phyloP scores from a whole-genome alignment of 2,888 invertebrate genomes.

The Campoplex nolae region DNA sequence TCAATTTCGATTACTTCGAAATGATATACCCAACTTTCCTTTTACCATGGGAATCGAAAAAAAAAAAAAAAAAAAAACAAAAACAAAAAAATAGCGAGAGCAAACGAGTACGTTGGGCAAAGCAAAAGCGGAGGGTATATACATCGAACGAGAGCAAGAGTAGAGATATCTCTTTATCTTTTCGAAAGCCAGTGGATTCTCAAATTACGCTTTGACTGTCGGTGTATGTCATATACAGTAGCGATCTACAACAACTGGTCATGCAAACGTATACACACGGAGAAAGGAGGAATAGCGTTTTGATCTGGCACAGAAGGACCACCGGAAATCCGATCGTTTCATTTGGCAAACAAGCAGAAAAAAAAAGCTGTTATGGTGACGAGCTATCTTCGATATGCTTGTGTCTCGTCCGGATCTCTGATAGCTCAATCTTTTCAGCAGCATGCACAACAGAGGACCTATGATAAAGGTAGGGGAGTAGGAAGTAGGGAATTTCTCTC shows the following conservation, averaged over 20 bases:
- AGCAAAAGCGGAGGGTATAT: background rate
- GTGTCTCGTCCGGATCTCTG: constrained; percentile 71
- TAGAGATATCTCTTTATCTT: background rate
- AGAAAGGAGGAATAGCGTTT: constrained; percentile 42
- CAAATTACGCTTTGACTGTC: constrained; percentile 28
- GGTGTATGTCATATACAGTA: background rate
- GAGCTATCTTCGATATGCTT: constrained; percentile 74
- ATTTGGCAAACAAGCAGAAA: constrained; percentile 62
- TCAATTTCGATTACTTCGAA: background rate
- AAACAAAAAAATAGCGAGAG: background rate
- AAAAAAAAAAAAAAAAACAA: too few relatives aligned
- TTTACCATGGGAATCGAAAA: background rate
- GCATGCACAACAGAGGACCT: constrained; percentile 45
- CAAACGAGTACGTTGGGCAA: background rate
- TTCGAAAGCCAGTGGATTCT: background rate
- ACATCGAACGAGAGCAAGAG: background rate
- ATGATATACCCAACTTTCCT: background rate
- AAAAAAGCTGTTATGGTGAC: constrained; percentile 40
- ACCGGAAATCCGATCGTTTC: constrained; percentile 56
- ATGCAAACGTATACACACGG: background rate
- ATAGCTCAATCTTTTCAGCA: constrained; percentile 67
- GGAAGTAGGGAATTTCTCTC: constrained; percentile 27
- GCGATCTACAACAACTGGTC: background rate
- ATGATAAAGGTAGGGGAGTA: constrained; percentile 22
- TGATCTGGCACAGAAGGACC: constrained; percentile 10